Base-by-base conservation (phyloP, 2,797 vertebrate genomes). In the Pipistrellus pygmaeus region DNA sequence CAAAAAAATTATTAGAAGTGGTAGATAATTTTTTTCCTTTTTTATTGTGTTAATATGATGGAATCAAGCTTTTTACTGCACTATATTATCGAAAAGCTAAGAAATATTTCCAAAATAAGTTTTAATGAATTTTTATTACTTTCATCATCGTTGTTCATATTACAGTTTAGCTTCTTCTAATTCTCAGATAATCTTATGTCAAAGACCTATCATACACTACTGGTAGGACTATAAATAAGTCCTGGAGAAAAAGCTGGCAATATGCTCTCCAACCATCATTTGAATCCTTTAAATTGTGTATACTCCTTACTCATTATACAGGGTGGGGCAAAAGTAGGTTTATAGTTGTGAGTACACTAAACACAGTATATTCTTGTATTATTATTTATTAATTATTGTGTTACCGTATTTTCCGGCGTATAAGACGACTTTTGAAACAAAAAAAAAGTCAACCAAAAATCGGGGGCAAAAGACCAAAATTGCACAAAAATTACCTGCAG, bases 101-200 rank as follows among this genome's bases (percentile, higher is more conserved):
- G 85, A 82, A 38, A 41, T 51, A 85, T 73, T 87, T 80, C 38
- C 15, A 48, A 66, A 88, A 25, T 68, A 75, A 64, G 13, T 86
- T 46, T 86, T 72, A 38, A 3, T 86, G 27, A 90, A 72, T 53
- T 89, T 83, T 77, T 88, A 38, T 77, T 77, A 13, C 93, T 77
- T 85, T 89, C 55, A 78, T 48, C 60, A 87, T 68, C 32, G 73
- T 30, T 95, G 23, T 46, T 88, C 64, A 88, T 44, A 60, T 75
- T 86, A 21, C 14, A 84, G 66, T 66, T 92, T 57, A 96, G 48
- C 4, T 69, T 38, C 60, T 88, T 94, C 21, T 78, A 91, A 86
- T 69, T 57, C n/a, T 91, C 76, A 78, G 25, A 66, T 86, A 93
- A 68, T 90, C 48, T 89, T 72, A 72, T 12, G 2, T 64, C 41